Percentiles rank a stretch among this genome's conserved stretches.
Evolutionary conservation across 2,888 invertebrate genomes (phyloP).

Genomic region (Nemoura dubitans): DNA sequence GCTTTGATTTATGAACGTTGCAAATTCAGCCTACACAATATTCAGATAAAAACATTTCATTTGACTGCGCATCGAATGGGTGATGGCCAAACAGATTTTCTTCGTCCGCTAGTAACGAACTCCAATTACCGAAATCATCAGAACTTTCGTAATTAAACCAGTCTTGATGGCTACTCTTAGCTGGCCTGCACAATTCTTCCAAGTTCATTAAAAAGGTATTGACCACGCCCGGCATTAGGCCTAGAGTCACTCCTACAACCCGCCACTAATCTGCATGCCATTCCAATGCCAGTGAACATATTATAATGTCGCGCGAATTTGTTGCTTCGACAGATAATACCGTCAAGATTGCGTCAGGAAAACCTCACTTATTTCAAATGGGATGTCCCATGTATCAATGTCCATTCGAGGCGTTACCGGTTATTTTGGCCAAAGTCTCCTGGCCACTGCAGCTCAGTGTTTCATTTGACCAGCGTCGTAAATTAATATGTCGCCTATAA

Average conservation of each 20-base stretch:
- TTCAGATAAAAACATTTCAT: neutral
- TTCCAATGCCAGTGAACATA: neutral
- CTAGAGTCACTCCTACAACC: neutral
- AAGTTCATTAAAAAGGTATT: slow-evolving; percentile 5
- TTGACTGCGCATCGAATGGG: neutral
- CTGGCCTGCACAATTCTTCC: neutral
- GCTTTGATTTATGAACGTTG: neutral
- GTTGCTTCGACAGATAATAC: neutral
- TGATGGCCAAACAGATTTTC: neutral
- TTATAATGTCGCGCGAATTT: neutral
- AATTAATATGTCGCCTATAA: slow-evolving; percentile 39
- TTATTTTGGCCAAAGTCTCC: neutral
- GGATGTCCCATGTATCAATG: slow-evolving; percentile 38
- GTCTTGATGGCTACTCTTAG: neutral
- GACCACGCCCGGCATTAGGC: slow-evolving; percentile 10
- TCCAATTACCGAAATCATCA: neutral
- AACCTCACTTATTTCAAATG: slow-evolving; percentile 10
- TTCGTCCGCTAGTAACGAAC: neutral
- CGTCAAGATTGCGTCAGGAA: slow-evolving; percentile 17
- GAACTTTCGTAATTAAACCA: neutral
- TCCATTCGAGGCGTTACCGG: slow-evolving; percentile 23
- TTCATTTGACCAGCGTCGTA: neutral
- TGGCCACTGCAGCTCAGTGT: neutral
- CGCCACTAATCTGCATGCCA: neutral
- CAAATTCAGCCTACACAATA: neutral